phyloP scores from a whole-genome alignment of 2,113 vertebrate species.

The Tachycineta bicolor region DNA sequence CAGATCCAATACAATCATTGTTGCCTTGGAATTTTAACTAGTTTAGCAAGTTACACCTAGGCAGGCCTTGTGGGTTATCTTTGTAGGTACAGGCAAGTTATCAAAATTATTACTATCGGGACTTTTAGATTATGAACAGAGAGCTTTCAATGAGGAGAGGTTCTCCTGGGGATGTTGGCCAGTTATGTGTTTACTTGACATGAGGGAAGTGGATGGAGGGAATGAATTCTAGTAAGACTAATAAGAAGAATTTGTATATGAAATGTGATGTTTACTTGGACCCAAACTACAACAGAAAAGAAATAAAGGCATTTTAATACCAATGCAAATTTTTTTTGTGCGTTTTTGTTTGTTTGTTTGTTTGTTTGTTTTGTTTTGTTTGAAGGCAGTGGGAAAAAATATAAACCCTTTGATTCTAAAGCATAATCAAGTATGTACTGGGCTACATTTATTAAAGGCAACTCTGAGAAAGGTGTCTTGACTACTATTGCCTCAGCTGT shows the following conservation, averaged over 20 bases:
- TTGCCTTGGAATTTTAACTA: neutral
- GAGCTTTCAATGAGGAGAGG: neutral
- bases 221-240: neutral
- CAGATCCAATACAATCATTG: neutral
- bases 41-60: neutral
- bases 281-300: neutral
- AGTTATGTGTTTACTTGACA: neutral
- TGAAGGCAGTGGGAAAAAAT: neutral
- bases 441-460: conserved; percentile 2
- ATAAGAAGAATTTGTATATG: neutral
- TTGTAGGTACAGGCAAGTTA: neutral
- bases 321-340: neutral
- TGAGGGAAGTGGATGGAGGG: neutral
- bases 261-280: neutral
- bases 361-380: neutral
- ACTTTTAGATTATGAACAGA: neutral
- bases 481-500: neutral
- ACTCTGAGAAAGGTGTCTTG: neutral
- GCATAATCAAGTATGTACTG: neutral
- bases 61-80: neutral
- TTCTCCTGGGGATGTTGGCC: neutral
- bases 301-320: neutral
- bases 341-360: too few species aligned
- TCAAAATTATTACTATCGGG: neutral
- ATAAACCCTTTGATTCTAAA: neutral